Evolutionary conservation across 2,113 vertebrate genomes (phyloP), one percentile per base, ranked within the genome.

Genomic region (Burhinus bistriatus): DNA sequence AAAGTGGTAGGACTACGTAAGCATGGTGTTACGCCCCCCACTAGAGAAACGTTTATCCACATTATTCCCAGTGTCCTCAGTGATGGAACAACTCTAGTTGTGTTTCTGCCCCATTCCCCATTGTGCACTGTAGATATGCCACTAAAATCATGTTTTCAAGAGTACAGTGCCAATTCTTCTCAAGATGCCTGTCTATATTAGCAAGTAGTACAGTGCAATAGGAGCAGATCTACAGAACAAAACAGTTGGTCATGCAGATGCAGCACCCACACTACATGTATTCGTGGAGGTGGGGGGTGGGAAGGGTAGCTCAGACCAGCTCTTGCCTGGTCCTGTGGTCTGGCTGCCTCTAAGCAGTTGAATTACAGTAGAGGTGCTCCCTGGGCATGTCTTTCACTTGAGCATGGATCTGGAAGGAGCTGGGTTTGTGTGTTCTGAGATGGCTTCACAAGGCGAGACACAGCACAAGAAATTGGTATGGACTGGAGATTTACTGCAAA

Each of bases 21-120:
- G 15, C 32, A 9, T 3, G 4, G 17, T 9, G 8, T 44, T 52
- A 27, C 1, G 2, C 3, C 3, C 27, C 29, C 11, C 3, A 6
- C 8, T 52, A 34, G 11, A 72, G 15, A 77, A 89, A 47, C 11
- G 7, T 55, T 88, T 38, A 61, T 29, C 12, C 5, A 9, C 7
- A 0, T 40, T 59, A 20, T 51, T 65, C 8, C 49, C 21, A 19
- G 8, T 12, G 21, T 70, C 9, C 19, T 38, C 32, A 44, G 34
- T 16, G 30, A 73, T 42, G 9, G 68, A 59, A 42, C 45, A 55
- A 23, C 9, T 55, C 32, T 1, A 25, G 11, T 2, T 42, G 7
- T 66, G 52, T 55, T 91, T 87, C 66, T 83, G 42, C 3, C 22
- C 15, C 18, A 6, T 59, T 79, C 6, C 20, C 29, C 36, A 1